Base-by-base conservation (phyloP, 2,797 vertebrate species). In the Sylvilagus floridanus region DNA sequence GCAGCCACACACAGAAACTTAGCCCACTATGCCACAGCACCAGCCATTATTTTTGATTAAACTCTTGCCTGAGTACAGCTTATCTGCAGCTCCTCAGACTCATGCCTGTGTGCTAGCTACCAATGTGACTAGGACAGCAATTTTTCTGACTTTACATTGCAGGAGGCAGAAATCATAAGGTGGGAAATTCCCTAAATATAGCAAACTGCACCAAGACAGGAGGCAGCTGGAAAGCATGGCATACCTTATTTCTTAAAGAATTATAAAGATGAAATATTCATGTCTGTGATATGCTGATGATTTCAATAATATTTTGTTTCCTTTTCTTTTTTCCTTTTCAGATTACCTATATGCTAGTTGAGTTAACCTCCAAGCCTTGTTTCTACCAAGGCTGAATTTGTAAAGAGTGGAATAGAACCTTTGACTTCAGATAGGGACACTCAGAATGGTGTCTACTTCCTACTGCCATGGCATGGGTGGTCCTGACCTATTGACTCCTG, bases 191-290 rank as follows among this genome's bases (percentile, higher is more conserved):
- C 42, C 65, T 17, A 88, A 84, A 78, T 11, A 42, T 22, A 73
- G 57, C 69, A 75, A 91, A 90, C 73, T 52, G n/a, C 32, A 77
- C n/a, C 50, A 69, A 95, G 91, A 42, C 50, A n/a, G 37, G 37
- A 72, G 32, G 37, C 54, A 84, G n/a, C 50, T 35, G 16, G 37
- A 54, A 91, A 71, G 52, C 10, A 17, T 69, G 47, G 7, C 28
- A 30, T 57, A 54, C 12, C 22, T 78, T 71, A 68, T 84, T 37
- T 83, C 35, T 62, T 76, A 37, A 88, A 87, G 72, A 69, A 50
- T 10, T 77, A 32, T 35, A 81, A 60, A 96, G 71, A 86, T 26
- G 2, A 26, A n/a, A 30, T 30, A 19, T 86, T 42, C 57, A 22
- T 76, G 37, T 81, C 88, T 88, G 79, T 77, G 76, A 17, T 63